phyloP scores from a whole-genome alignment of 37 sponge, comb jelly and placozoan genomes.

The Beroe forskalii region DNA sequence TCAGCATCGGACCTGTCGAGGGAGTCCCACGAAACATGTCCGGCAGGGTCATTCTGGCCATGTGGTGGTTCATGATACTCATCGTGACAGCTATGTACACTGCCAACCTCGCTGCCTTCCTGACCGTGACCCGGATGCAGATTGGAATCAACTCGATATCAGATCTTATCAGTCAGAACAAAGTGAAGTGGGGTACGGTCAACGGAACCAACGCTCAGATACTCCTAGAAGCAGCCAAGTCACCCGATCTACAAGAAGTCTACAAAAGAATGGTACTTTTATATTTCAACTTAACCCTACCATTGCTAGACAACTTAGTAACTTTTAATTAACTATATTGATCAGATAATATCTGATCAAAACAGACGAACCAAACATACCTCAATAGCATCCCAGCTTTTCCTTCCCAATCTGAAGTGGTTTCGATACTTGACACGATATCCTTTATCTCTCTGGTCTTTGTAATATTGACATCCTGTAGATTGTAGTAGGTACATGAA shows the following conservation, averaged over 20 bases:
- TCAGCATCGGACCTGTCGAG: slow-evolving; percentile 62
- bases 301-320: too few relatives aligned
- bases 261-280: slow-evolving; percentile 50
- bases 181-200: slow-evolving; percentile 57
- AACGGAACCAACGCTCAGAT: slow-evolving; percentile 58
- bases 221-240: slow-evolving; percentile 2
- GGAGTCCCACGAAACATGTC: slow-evolving; percentile 65
- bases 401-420: too few relatives aligned
- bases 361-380: neutral
- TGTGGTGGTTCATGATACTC: slow-evolving; percentile 66
- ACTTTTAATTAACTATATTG: too few relatives aligned
- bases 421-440: too few relatives aligned
- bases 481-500: too few relatives aligned
- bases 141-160: slow-evolving; percentile 50
- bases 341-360: too few relatives aligned
- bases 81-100: slow-evolving; percentile 64
- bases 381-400: too few relatives aligned
- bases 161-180: slow-evolving; percentile 47
- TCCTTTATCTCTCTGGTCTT: too few relatives aligned
- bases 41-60: slow-evolving; percentile 60
- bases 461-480: too few relatives aligned
- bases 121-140: slow-evolving; percentile 63
- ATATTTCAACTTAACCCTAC: too few relatives aligned
- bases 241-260: slow-evolving; percentile 15
- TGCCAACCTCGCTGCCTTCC: slow-evolving; percentile 54